Evolutionary conservation across 2,113 vertebrate species (phyloP), one percentile per base, ranked within the genome.

Genomic region (Glareola pratincola): DNA sequence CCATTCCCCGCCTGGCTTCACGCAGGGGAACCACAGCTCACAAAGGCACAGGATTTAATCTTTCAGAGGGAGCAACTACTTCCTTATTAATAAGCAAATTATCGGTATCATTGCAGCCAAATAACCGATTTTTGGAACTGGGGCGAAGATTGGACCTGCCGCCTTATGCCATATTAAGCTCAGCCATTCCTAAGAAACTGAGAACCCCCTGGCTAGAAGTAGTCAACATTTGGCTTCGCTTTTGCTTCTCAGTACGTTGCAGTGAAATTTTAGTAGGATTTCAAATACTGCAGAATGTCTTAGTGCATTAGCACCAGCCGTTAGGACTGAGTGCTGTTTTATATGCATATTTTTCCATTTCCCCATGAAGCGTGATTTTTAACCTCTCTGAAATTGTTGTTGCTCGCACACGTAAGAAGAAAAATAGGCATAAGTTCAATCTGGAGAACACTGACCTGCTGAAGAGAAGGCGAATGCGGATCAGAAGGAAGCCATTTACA

Each of bases 401-500:
- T 6, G 0, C 18, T 53, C 77, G 14, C 29, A 15, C 17, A 6
- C 22, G 45, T 36, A 2, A 22, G 43, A 67, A 82, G 19, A 32
- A 81, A 86, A 74, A 29, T 2, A 45, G 41, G 30, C 37, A 76
- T 14, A 43, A 59, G 29, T 56, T 94, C 27, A 13, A 12, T 3
- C 19, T 66, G 59, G 57, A 79, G 62, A 60, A 6, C 3, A 12
- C 26, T 11, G 29, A 30, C 47, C 83, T 57, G 71, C 62, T 48
- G 11, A 75, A 27, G 56, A 10, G 18, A 16, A 71, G 22, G 26
- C 19, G 43, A 67, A 50, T 5, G 4, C 0, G 0, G 32, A 11
- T 76, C 45, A 27, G 69, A 37, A 83, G 43, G 29, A 66, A 75
- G 71, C 47, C 27, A 2, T 82, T 88, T 45, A 30, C 32, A 4